These are phyloP conservation scores for Alfaro cultratus DNA, from an alignment of 2,797 vertebrate species.

Conservation along the genomic window DNA sequence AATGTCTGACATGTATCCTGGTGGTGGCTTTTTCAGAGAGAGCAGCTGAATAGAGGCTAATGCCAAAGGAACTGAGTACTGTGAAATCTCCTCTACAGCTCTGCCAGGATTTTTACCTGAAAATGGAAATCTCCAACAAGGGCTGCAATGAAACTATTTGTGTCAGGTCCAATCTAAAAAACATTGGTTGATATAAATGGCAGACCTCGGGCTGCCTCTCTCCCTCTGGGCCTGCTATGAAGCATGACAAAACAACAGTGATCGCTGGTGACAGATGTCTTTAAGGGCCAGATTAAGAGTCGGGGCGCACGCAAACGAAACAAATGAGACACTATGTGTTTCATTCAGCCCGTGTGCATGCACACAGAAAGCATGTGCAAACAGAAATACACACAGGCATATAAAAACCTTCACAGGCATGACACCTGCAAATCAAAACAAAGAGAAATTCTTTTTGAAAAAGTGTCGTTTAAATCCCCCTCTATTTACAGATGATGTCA, in stretches of 20 bases:
- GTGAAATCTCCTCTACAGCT: slow-evolving; percentile 63
- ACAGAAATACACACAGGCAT: slow-evolving; percentile 29
- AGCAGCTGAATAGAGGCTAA: slow-evolving; percentile 66
- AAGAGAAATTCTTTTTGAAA: slow-evolving; percentile 42
- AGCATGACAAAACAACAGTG: slow-evolving; percentile 87
- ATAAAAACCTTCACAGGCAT: slow-evolving; percentile 42
- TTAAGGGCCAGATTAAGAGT: slow-evolving; percentile 86
- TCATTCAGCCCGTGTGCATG: slow-evolving; percentile 57
- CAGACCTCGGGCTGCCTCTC: slow-evolving; percentile 78
- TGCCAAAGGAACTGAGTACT: slow-evolving; percentile 59
- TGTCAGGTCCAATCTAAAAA: slow-evolving; percentile 83
- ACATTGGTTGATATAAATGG: slow-evolving; percentile 82
- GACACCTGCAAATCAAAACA: slow-evolving; percentile 60
- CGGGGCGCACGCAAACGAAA: slow-evolving; percentile 79
- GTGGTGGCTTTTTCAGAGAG: slow-evolving; percentile 63
- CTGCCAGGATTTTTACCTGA: slow-evolving; percentile 79
- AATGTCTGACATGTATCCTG: slow-evolving; percentile 68
- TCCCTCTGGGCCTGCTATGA: slow-evolving; percentile 75
- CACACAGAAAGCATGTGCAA: slow-evolving; percentile 17
- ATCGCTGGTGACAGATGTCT: slow-evolving; percentile 87
- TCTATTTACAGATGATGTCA: slow-evolving; percentile 52
- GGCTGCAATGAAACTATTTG: slow-evolving; percentile 81
- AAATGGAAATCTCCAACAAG: slow-evolving; percentile 77
- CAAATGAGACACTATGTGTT: slow-evolving; percentile 78
- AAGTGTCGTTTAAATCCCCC: slow-evolving; percentile 45